phyloP scores from a whole-genome alignment of 2,113 vertebrate species.

The Festucalex cinctus region DNA sequence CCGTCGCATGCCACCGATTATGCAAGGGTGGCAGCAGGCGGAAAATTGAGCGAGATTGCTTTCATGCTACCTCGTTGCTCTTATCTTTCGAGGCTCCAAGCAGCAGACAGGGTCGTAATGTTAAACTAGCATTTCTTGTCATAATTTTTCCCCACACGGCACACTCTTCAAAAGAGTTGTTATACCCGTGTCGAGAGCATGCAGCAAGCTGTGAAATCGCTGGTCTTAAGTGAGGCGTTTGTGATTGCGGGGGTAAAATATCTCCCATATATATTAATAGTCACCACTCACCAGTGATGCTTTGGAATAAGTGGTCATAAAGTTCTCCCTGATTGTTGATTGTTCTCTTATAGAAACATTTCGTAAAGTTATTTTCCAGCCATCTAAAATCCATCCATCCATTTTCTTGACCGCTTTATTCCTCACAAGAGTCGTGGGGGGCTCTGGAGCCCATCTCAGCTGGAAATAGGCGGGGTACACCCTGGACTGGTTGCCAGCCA shows the following conservation, averaged over 20 bases:
- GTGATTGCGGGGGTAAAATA: too few relatives aligned
- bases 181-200: neutral
- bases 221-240: neutral
- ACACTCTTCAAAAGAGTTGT: neutral
- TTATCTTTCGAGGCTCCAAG: neutral
- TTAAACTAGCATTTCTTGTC: neutral
- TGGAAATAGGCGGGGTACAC: too few relatives aligned
- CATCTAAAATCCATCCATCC: too few relatives aligned
- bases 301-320: too few relatives aligned
- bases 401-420: too few relatives aligned
- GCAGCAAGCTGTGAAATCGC: neutral
- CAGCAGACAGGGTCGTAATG: neutral
- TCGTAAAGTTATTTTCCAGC: neutral
- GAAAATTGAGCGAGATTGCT: neutral
- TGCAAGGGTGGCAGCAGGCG: neutral
- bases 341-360: neutral
- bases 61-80: neutral
- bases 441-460: too few relatives aligned
- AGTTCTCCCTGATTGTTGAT: too few relatives aligned
- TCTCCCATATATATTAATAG: too few relatives aligned
- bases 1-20: neutral
- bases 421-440: too few relatives aligned
- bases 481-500: too few relatives aligned
- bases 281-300: too few relatives aligned
- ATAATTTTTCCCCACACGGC: neutral